phyloP scores from a whole-genome alignment of 1,140 invertebrate genomes.

The Aphaenogaster rudis region DNA sequence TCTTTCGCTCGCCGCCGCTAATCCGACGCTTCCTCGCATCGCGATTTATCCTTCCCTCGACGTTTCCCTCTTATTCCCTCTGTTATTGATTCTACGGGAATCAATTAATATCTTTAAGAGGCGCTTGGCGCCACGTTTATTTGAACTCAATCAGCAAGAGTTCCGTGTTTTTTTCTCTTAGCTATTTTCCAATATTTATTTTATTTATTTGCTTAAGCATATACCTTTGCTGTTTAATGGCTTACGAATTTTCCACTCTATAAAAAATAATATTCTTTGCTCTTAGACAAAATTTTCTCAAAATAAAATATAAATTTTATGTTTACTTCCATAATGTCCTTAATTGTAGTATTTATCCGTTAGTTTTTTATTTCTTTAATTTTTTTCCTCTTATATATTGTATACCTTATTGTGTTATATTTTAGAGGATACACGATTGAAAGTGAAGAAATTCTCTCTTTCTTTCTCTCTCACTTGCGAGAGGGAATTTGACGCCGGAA shows the following conservation, averaged over 20 bases:
- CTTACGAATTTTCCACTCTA: background rate
- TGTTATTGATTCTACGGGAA: background rate
- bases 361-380: background rate
- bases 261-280: background rate
- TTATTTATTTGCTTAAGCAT: background rate
- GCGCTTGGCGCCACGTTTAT: background rate
- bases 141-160: background rate
- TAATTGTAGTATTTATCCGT: background rate
- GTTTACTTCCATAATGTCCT: background rate
- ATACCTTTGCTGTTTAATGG: background rate
- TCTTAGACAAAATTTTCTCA: background rate
- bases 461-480: background rate
- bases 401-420: background rate
- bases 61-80: background rate
- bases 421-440: background rate
- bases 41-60: background rate
- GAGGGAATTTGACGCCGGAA: background rate
- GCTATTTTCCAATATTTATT: background rate
- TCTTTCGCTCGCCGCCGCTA: conserved; percentile 10
- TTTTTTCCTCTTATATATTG: background rate
- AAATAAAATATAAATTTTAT: background rate
- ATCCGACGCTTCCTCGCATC: conserved; percentile 1
- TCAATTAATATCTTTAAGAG: conserved; percentile 31
- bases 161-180: background rate
- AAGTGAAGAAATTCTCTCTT: background rate